A percentile compares a stretch with the other conserved stretches of the same genome.
These are phyloP conservation scores for Gephyroberyx darwinii DNA, from an alignment of 2,797 vertebrate species.

Conservation along the genomic window DNA sequence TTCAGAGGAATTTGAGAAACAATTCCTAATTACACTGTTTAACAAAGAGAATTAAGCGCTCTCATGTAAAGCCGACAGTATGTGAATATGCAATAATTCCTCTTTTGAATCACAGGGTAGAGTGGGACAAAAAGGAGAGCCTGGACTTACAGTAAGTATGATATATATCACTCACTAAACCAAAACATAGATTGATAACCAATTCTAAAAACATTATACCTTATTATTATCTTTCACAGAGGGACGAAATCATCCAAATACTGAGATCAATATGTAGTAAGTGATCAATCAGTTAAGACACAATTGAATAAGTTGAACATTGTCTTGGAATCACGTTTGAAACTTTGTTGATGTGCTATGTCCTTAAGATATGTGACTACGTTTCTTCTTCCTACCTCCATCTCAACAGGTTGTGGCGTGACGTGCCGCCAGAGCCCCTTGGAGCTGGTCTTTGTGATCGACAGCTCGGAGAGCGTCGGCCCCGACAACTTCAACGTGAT, in stretches of 20 bases:
- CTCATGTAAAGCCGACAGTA: neutral
- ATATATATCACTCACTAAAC: neutral
- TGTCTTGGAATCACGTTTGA: too few species aligned
- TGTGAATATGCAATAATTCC: neutral
- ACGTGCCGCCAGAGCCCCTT: conserved; percentile 76
- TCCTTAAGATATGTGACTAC: neutral
- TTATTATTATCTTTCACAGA: conserved; percentile 77
- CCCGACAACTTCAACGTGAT: conserved; percentile 85
- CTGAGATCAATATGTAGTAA: conserved; percentile 90
- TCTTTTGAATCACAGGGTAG: conserved; percentile 79
- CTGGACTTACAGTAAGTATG: conserved; percentile 86
- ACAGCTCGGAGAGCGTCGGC: conserved; percentile 91
- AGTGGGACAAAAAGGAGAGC: conserved; percentile 84
- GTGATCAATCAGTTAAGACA: conserved; percentile 50
- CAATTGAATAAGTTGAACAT: too few species aligned
- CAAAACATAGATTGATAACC: neutral
- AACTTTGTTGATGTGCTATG: too few species aligned
- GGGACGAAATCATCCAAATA: conserved; percentile 86
- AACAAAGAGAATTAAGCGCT: neutral
- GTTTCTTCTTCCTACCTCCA: neutral
- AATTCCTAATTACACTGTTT: neutral
- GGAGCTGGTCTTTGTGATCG: conserved; percentile 91
- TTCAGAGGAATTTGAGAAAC: neutral
- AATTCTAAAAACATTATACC: neutral
- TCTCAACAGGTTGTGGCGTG: conserved; percentile 66